phyloP scores from a whole-genome alignment of 2,113 vertebrate species.

The Orycteropus afer region DNA sequence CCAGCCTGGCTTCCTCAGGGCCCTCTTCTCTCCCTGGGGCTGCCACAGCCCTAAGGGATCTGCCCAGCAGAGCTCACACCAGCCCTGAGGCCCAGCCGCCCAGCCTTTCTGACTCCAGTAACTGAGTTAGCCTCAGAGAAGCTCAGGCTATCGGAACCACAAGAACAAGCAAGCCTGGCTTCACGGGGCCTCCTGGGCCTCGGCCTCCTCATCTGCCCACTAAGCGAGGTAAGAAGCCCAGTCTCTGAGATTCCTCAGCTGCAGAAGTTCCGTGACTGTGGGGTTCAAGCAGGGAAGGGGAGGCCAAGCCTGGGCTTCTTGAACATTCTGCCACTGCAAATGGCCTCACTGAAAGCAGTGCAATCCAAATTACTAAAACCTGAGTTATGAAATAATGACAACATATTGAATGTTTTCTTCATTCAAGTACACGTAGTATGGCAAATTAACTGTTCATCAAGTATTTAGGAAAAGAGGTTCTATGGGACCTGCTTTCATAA shows the following conservation, averaged over 20 bases:
- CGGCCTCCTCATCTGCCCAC: neutral
- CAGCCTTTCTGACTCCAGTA: neutral
- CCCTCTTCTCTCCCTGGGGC: neutral
- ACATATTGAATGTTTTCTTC: neutral
- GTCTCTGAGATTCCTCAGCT: neutral
- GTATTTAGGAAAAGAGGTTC: neutral
- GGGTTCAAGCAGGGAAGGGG: neutral
- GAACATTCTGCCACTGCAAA: neutral
- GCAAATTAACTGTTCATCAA: neutral
- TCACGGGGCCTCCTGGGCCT: neutral
- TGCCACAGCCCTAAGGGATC: fast-evolving
- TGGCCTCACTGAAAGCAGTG: no score
- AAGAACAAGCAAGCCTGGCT: neutral
- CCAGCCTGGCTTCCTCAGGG: neutral
- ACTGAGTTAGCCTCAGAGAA: neutral
- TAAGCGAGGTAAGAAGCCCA: no score
- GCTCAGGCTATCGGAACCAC: neutral
- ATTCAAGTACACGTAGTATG: neutral
- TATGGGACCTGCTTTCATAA: neutral
- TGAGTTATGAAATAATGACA: neutral
- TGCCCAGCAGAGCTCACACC: neutral
- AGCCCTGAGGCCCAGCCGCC: neutral
- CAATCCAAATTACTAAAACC: neutral
- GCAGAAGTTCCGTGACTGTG: neutral
- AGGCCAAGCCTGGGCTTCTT: neutral